Percentiles rank a stretch among this genome's conserved stretches.
Evolutionary conservation across 2,888 invertebrate genomes (phyloP).

Genomic region (Spodoptera picta): DNA sequence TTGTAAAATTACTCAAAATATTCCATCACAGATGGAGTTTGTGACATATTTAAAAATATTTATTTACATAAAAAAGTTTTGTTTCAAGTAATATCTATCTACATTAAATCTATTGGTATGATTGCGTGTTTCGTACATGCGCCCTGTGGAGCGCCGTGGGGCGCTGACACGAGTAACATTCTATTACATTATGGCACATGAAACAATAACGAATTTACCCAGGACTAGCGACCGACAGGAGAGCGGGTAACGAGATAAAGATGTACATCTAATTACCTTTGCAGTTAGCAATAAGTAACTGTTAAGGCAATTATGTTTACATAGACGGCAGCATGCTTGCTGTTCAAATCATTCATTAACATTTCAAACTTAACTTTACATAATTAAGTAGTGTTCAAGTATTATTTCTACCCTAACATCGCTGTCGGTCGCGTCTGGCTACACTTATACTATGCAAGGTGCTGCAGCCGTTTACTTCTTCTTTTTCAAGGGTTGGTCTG

Average conservation of each 20-base stretch:
- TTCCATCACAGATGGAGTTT: slow-evolving; percentile 73
- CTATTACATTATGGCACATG: slow-evolving; percentile 61
- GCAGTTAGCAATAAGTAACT: too few relatives aligned
- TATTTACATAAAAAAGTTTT: slow-evolving; percentile 69
- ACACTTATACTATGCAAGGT: slow-evolving; percentile 30
- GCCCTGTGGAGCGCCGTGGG: slow-evolving; percentile 26
- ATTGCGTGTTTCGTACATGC: slow-evolving; percentile 45
- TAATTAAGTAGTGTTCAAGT: slow-evolving; percentile 19
- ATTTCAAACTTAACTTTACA: not conserved
- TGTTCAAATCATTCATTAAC: too few relatives aligned
- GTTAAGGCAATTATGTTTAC: too few relatives aligned
- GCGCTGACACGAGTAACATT: slow-evolving; percentile 16
- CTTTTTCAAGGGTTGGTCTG: slow-evolving; percentile 67
- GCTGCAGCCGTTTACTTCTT: slow-evolving; percentile 60
- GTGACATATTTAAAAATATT: slow-evolving; percentile 68
- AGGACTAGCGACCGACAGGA: slow-evolving; percentile 44
- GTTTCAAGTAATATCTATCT: slow-evolving; percentile 66
- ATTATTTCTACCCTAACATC: slow-evolving; percentile 1
- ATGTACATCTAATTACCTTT: too few relatives aligned
- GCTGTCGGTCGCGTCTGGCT: slow-evolving; percentile 40
- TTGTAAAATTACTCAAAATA: slow-evolving; percentile 57
- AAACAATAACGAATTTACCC: slow-evolving; percentile 44
- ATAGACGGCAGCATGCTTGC: too few relatives aligned
- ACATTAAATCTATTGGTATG: slow-evolving; percentile 74
- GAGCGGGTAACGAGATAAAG: too few relatives aligned